Conservation (phyloP, 2,113 vertebrate genomes). For the Epinephelus cyanopodus region DNA sequence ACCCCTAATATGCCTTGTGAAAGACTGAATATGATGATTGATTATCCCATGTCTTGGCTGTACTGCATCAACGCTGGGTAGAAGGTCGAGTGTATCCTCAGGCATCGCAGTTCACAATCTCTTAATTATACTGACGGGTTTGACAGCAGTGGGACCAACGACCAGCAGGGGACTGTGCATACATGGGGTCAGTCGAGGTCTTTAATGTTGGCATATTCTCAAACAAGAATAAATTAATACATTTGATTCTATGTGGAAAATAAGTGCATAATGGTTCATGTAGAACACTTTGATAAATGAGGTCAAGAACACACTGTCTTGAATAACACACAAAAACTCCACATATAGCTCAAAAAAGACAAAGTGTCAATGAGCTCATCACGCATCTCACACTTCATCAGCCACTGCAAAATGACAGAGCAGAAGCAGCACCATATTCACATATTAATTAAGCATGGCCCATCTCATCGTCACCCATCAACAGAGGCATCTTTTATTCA, state of each 20-base stretch:
- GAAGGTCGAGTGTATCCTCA: background rate
- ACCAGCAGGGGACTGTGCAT: background rate
- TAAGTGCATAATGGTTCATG: background rate
- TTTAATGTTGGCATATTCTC: background rate
- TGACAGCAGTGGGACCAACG: background rate
- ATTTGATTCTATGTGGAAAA: background rate
- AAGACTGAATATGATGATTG: background rate
- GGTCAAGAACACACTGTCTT: background rate
- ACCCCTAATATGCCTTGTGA: background rate
- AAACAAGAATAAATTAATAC: background rate
- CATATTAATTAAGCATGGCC: slow-evolving; percentile 73
- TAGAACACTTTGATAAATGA: background rate
- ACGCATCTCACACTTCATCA: slow-evolving; percentile 39
- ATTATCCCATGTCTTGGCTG: background rate
- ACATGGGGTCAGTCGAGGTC: background rate
- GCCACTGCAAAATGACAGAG: slow-evolving; percentile 19
- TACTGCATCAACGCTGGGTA: background rate
- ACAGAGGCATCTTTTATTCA: slow-evolving; percentile 72
- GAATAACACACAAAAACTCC: background rate
- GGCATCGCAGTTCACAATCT: background rate
- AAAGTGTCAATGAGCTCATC: slow-evolving; percentile 50
- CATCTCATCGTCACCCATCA: slow-evolving; percentile 55
- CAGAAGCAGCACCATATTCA: slow-evolving; percentile 41
- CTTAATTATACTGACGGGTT: background rate
- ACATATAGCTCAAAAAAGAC: background rate